Evolutionary conservation across 2,113 vertebrate species (phyloP).

Genomic region (Carettochelys insculpta): DNA sequence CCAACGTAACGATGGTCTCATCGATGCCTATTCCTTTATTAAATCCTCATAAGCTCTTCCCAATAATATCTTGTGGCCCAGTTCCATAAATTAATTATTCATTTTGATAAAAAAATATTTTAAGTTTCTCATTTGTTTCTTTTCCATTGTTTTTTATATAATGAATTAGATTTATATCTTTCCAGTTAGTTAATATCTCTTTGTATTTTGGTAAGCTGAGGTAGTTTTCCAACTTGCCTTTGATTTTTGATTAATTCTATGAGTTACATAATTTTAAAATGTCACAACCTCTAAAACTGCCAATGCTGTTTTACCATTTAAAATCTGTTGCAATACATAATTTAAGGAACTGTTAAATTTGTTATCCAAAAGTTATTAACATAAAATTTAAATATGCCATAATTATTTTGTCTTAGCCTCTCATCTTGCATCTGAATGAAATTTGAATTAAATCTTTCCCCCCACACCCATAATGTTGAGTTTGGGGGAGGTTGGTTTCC

Average conservation of each 20-base stretch:
- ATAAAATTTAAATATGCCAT: neutral
- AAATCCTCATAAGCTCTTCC: neutral
- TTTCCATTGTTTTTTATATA: neutral
- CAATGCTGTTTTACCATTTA: neutral
- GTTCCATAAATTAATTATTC: accelerated
- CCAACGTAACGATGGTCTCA: neutral
- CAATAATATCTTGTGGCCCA: accelerated
- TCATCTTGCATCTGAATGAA: neutral
- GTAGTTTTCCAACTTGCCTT: neutral
- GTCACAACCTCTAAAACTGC: neutral
- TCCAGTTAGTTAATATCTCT: neutral
- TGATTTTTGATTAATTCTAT: accelerated
- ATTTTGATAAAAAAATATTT: neutral
- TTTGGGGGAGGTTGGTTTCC: accelerated
- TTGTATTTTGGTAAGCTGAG: neutral
- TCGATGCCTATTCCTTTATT: neutral
- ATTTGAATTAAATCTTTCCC: neutral
- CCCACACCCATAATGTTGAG: too few species aligned
- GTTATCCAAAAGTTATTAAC: neutral
- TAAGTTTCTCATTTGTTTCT: accelerated
- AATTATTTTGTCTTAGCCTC: neutral
- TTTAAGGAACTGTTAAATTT: accelerated
- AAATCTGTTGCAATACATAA: accelerated
- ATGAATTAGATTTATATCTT: neutral
- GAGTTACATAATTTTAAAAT: neutral